Base-by-base conservation (phyloP, 2,797 vertebrate genomes). In the Poecilia velifera region DNA sequence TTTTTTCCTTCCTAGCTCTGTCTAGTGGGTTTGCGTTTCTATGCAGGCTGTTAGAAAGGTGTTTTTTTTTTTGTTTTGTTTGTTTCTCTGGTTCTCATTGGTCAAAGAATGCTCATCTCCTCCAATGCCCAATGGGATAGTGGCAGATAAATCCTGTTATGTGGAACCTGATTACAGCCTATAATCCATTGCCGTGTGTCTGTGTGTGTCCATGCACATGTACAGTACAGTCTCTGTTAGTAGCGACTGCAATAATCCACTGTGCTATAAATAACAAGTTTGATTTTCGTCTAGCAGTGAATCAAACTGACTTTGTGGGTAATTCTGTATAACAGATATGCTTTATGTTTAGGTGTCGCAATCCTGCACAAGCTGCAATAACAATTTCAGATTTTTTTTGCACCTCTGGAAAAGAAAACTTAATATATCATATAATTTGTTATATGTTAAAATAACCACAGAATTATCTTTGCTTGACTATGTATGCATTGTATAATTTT, bases 111-210 rank as follows among this genome's bases (percentile, higher is more conserved):
- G 80, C 74, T 87, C 85, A 72, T 91, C 90, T 82, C 68, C 76
- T 81, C 88, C 81, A 84, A 77, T 92, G 90, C 87, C 90, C 88
- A 77, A 79, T 88, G 86, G 89, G 89, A 92, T 75, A 82, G 85
- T 77, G 36, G 41, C 79, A 86, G 88, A 90, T 90, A 93, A 95
- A 95, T 94, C 94, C 93, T 93, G 92, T 96, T 94, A 92, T 93
- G 93, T 93, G 88, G 90, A 90, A 90, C 91, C 94, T 87, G 93
- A 95, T 95, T 96, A 95, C 91, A 87, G 91, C 73, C 86, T 84
- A 84, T 96, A 95, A 95, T 95, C 94, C 90, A 84, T 77, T 82
- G 83, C 73, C 70, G 83, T 86, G 82, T 76, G 76, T 55, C 36
- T 77, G 73, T 73, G 80, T 45, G 82, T 45, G 72, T 80, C 79